Conservation (phyloP, 2,888 invertebrate species). For the Leptopilina myrica region DNA sequence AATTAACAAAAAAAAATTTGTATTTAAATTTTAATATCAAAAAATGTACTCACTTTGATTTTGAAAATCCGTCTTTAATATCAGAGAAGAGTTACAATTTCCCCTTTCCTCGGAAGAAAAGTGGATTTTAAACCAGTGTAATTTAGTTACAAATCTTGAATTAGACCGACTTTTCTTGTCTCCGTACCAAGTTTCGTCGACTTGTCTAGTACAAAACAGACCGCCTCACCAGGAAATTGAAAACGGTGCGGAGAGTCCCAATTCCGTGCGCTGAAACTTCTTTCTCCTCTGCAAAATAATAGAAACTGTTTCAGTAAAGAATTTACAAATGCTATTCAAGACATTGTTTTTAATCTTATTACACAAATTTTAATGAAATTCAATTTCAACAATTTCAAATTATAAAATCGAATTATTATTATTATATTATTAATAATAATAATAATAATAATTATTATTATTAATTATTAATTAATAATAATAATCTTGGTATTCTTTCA, state of each 20-base stretch:
- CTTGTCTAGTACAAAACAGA: conserved; percentile 47
- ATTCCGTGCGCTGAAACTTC: conserved; percentile 28
- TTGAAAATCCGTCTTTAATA: not conserved
- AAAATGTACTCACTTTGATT: not conserved
- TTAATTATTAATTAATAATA: no score
- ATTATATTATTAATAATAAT: no score
- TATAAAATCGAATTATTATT: no score
- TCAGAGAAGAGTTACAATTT: not conserved
- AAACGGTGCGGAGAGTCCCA: conserved; percentile 52
- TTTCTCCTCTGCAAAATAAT: not conserved
- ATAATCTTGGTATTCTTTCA: no score
- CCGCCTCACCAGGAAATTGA: conserved; percentile 52
- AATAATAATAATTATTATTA: no score
- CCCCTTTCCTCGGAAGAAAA: conserved; percentile 45
- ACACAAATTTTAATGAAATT: not conserved
- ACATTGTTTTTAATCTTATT: conserved; percentile 3
- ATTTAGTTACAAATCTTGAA: conserved; percentile 66
- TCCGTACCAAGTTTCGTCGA: conserved; percentile 49
- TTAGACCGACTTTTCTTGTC: conserved; percentile 62
- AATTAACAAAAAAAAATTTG: no score
- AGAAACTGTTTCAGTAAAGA: conserved; percentile 7
- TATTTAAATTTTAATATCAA: no score
- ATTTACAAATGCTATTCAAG: conserved; percentile 12
- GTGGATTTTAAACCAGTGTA: conserved; percentile 59
- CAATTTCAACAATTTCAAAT: not conserved